Percentiles rank a stretch among this genome's conserved stretches.
Conservation (phyloP, 2,797 vertebrate genomes). For the Melanotaenia maccullochi region DNA sequence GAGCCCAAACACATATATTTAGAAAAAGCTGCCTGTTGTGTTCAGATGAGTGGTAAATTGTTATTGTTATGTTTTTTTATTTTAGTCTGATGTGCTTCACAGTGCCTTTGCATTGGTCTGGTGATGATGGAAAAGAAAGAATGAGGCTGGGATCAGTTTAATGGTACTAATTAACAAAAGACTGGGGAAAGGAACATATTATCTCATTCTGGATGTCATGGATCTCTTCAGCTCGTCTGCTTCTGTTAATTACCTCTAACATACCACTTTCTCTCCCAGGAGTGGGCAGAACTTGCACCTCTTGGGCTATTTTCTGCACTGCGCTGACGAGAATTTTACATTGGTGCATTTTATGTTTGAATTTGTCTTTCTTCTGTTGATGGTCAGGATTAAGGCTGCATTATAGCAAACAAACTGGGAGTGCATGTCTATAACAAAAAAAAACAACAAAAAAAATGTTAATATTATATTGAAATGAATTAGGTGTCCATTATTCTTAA, state of each 20-base stretch:
- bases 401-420: slow-evolving; percentile 9
- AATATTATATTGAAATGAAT: background rate
- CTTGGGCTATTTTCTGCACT: slow-evolving; percentile 54
- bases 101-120: slow-evolving; percentile 58
- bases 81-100: slow-evolving; percentile 62
- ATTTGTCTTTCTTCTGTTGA: slow-evolving; percentile 12
- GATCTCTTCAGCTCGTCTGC: slow-evolving; percentile 68
- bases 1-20: slow-evolving; percentile 63
- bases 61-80: slow-evolving; percentile 64
- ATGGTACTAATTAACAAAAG: slow-evolving; percentile 79
- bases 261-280: slow-evolving; percentile 60
- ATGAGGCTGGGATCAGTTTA: slow-evolving; percentile 74
- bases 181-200: slow-evolving; percentile 66
- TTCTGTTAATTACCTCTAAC: slow-evolving; percentile 76
- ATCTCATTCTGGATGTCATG: slow-evolving; percentile 66
- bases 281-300: slow-evolving; percentile 55
- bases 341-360: slow-evolving; percentile 5
- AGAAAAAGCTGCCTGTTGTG: slow-evolving; percentile 69
- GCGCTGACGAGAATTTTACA: slow-evolving; percentile 64
- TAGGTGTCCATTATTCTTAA: slow-evolving; percentile 23
- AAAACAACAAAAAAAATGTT: background rate
- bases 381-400: slow-evolving; percentile 20
- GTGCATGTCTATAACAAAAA: background rate
- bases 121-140: slow-evolving; percentile 63
- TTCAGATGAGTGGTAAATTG: slow-evolving; percentile 68